phyloP scores from a whole-genome alignment of 2,797 vertebrate species.

The Pipistrellus pipistrellus region DNA sequence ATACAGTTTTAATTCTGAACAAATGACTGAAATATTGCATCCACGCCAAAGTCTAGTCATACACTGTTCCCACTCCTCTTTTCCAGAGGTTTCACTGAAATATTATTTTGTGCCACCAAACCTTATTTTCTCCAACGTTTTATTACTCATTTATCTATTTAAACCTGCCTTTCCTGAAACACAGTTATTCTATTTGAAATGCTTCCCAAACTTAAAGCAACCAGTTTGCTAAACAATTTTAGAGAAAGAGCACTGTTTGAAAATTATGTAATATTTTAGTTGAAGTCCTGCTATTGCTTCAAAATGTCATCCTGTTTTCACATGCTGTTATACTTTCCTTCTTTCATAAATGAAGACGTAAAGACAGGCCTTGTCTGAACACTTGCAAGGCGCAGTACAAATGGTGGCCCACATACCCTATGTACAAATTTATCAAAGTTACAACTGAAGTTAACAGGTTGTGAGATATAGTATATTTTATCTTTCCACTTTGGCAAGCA shows the following conservation, averaged over 20 bases:
- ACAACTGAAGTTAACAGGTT: slow-evolving; percentile 44
- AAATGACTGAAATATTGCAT: not conserved
- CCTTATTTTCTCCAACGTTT: not conserved
- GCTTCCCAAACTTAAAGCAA: slow-evolving; percentile 2
- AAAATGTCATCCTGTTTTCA: slow-evolving; percentile 18
- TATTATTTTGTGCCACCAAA: not conserved
- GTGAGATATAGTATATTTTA: not conserved
- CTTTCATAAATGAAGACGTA: slow-evolving; percentile 55
- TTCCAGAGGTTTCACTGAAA: not conserved
- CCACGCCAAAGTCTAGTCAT: not conserved
- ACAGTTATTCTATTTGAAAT: not conserved
- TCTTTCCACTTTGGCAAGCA: not conserved
- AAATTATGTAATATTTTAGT: slow-evolving; percentile 38
- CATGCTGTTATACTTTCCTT: not conserved
- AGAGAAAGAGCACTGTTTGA: not conserved
- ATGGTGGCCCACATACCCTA: slow-evolving; percentile 50
- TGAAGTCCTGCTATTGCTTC: not conserved
- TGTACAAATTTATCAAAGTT: slow-evolving; percentile 47
- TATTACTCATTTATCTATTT: not conserved
- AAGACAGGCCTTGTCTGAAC: not conserved
- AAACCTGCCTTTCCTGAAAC: not conserved
- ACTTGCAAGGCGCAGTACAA: not conserved
- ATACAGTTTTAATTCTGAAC: not conserved
- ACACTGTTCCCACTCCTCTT: not conserved
- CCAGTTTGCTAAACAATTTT: not conserved